Percentiles rank a stretch among this genome's conserved stretches.
Conservation (phyloP, 2,888 invertebrate genomes). For the Ennomos quercinarius region DNA sequence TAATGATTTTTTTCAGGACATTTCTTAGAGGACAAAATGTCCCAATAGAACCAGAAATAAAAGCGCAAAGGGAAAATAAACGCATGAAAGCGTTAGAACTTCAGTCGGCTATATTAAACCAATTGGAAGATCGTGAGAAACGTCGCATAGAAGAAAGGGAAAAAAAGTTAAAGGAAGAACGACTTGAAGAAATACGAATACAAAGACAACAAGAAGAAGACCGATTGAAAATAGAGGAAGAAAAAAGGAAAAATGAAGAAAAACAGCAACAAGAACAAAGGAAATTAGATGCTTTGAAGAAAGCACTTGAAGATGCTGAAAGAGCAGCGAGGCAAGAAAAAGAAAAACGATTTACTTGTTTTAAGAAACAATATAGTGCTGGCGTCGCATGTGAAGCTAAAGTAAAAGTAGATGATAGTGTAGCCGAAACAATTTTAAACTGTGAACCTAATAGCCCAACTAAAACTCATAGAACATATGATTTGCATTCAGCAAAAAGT, state of each 20-base stretch:
- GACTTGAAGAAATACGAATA: constrained; percentile 92
- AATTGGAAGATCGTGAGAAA: constrained; percentile 93
- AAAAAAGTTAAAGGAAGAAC: constrained; percentile 90
- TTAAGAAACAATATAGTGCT: constrained; percentile 58
- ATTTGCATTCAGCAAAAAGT: constrained; percentile 73
- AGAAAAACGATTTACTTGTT: constrained; percentile 76
- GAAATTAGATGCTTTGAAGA: constrained; percentile 90
- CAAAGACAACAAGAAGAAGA: constrained; percentile 90
- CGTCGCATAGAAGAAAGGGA: constrained; percentile 91
- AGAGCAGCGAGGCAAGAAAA: constrained; percentile 89
- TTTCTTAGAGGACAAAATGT: constrained; percentile 95
- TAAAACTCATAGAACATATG: constrained; percentile 75
- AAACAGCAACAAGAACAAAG: constrained; percentile 90
- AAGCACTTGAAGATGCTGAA: constrained; percentile 92
- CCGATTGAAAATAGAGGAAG: constrained; percentile 88
- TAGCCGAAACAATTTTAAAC: constrained; percentile 47
- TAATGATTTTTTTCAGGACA: constrained; percentile 68
- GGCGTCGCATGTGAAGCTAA: constrained; percentile 51
- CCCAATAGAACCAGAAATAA: constrained; percentile 91
- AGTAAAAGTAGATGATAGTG: constrained; percentile 52
- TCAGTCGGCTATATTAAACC: constrained; percentile 93
- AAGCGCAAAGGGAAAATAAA: constrained; percentile 92
- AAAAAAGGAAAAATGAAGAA: constrained; percentile 87
- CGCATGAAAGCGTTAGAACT: constrained; percentile 93
- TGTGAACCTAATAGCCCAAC: constrained; percentile 65